Percentiles rank a stretch among this genome's conserved stretches.
These are phyloP conservation scores for Aurelia aurita DNA, from an alignment of 30 jellyfish, hydroid and myxozoan species.

Conservation along the genomic window DNA sequence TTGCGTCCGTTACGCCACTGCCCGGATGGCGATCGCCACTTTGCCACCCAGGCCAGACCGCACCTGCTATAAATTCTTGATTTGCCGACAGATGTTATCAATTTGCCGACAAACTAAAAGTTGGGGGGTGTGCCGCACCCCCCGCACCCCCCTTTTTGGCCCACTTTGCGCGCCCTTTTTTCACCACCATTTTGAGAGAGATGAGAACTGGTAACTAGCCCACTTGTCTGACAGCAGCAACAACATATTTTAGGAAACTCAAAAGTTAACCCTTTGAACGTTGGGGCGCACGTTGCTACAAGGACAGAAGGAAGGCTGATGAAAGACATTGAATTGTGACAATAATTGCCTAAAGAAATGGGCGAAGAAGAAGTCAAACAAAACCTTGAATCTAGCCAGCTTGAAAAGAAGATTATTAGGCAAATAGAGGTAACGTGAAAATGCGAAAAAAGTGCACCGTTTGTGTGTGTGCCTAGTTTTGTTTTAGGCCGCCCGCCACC, in stretches of 20 bases:
- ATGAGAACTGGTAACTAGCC: background rate
- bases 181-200: too few species aligned
- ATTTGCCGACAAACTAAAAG: too few species aligned
- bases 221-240: background rate
- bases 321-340: background rate
- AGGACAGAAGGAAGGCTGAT: background rate
- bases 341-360: constrained; percentile 3
- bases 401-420: constrained; percentile 82
- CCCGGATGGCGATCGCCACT: too few species aligned
- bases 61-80: too few species aligned
- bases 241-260: background rate
- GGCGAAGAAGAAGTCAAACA: constrained; percentile 50
- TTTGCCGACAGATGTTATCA: too few species aligned
- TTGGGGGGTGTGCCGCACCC: too few species aligned
- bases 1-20: too few species aligned
- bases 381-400: constrained; percentile 28
- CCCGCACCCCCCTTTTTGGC: too few species aligned
- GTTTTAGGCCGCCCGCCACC: too few species aligned
- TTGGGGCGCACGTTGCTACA: background rate
- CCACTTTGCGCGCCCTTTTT: too few species aligned
- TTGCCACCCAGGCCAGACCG: too few species aligned
- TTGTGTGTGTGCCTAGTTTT: too few species aligned
- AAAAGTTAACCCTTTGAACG: background rate
- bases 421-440: constrained; percentile 75
- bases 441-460: background rate